Evolutionary conservation across 2,113 vertebrate species (phyloP), one percentile per base, ranked within the genome.

Genomic region (Collichthys lucidus): DNA sequence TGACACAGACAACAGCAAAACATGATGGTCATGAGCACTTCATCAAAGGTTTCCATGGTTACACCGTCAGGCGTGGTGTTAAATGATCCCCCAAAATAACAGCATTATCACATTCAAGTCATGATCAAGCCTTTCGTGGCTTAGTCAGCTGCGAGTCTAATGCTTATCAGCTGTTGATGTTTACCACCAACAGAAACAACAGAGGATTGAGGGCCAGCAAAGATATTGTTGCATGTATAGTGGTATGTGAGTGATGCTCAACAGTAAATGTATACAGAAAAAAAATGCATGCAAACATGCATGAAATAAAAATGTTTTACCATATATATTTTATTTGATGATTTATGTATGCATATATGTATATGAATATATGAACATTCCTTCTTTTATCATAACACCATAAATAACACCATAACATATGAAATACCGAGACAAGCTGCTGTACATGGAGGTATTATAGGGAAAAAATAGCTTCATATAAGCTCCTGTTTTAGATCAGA

Each of bases 21-120:
- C 61, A 55, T 0, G 4, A 47, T 16, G 40, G 42, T 77, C 62
- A 79, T 49, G 11, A 59, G 57, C 24, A 11, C 50, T 64, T 76
- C 61, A 35, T 83, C 7, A 49, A 68, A 69, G 52, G 82, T 85
- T 87, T 60, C 74, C 74, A 82, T 77, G 71, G 52, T 14, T 62
- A 82, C 77, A 3, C 15, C 17, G 11, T 81, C 65, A 80, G 29
- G 82, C 82, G 85, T 15, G 17, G 19, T 66, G 47, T 75, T 62
- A 40, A 31, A 53, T 9, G n/a, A 63, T 57, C 26, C 3, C 15
- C 26, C 14, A 47, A 65, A 61, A 64, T 42, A 63, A 80, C 59
- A 12, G 3, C 16, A 14, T 11, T 4, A 76, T 79, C 52, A 44
- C 17, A 74, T 75, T 77, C 57, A 71, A 44, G 53, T 59, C 66